These are phyloP conservation scores for Phylloscopus collybita DNA, from an alignment of 2,797 vertebrate species.

Conservation along the genomic window DNA sequence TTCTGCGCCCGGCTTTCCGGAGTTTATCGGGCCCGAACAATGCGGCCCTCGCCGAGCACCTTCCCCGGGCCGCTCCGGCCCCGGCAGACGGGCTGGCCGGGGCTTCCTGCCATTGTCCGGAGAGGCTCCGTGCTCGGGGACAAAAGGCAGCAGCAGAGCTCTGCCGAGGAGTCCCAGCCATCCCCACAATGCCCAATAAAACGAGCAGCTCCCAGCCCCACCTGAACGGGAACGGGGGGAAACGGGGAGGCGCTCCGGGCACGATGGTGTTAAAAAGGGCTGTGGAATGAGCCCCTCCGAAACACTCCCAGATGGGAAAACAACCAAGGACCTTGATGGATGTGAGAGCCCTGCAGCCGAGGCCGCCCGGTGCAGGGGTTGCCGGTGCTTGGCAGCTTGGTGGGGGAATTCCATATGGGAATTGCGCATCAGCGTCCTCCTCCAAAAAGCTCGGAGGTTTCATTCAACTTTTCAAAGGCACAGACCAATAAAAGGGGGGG, in stretches of 20 bases:
- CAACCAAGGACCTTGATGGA: not conserved
- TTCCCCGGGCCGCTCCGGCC: constrained; percentile 26
- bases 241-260: not conserved
- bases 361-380: not conserved
- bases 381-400: not conserved
- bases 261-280: not conserved
- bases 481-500: not conserved
- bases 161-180: not conserved
- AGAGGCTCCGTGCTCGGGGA: constrained; percentile 21
- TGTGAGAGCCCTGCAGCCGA: accelerated
- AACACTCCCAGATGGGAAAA: not conserved
- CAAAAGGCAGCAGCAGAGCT: constrained; percentile 33
- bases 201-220: not conserved
- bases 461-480: not conserved
- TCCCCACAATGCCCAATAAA: not conserved
- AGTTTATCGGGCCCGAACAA: constrained; percentile 77
- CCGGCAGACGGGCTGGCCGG: constrained; percentile 54
- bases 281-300: not conserved
- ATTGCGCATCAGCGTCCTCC: not conserved
- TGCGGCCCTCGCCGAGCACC: constrained; percentile 46
- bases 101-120: constrained; percentile 73
- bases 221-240: not conserved
- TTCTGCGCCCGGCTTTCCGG: constrained; percentile 75
- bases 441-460: not conserved
- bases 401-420: not conserved